Conservation (phyloP, 2,888 invertebrate species). For the Xylocampa areola region DNA sequence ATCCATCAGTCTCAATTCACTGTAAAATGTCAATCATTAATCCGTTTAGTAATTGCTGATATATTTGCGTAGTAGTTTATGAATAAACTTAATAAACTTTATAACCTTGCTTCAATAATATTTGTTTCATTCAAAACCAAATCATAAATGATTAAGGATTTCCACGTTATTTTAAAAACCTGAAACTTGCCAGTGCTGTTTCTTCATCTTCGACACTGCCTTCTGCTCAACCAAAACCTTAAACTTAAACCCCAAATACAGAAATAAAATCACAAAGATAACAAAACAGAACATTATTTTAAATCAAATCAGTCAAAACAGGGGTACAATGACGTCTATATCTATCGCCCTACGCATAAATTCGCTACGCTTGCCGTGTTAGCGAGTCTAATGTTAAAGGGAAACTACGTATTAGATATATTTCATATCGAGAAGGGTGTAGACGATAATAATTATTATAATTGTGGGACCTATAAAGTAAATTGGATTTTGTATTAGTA, state of each 20-base stretch:
- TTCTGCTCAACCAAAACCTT: too few relatives aligned
- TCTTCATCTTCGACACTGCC: not conserved
- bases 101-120: too few relatives aligned
- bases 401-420: conserved; percentile 62
- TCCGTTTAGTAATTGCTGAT: too few relatives aligned
- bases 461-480: conserved; percentile 49
- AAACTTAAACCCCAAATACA: conserved; percentile 34
- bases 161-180: too few relatives aligned
- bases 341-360: conserved; percentile 67
- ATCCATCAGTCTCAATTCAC: too few relatives aligned
- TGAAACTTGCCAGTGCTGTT: too few relatives aligned
- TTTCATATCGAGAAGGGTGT: conserved; percentile 51
- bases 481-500: conserved; percentile 47
- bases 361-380: conserved; percentile 73
- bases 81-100: too few relatives aligned
- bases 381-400: conserved; percentile 61
- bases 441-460: conserved; percentile 50
- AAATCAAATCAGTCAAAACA: conserved; percentile 59
- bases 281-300: conserved; percentile 55
- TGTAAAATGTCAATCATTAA: too few relatives aligned
- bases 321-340: conserved; percentile 71
- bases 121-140: too few relatives aligned
- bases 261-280: conserved; percentile 49
- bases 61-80: too few relatives aligned
- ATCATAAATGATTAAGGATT: too few relatives aligned